phyloP scores from a whole-genome alignment of 2,888 invertebrate genomes.

The Andricus curvator region DNA sequence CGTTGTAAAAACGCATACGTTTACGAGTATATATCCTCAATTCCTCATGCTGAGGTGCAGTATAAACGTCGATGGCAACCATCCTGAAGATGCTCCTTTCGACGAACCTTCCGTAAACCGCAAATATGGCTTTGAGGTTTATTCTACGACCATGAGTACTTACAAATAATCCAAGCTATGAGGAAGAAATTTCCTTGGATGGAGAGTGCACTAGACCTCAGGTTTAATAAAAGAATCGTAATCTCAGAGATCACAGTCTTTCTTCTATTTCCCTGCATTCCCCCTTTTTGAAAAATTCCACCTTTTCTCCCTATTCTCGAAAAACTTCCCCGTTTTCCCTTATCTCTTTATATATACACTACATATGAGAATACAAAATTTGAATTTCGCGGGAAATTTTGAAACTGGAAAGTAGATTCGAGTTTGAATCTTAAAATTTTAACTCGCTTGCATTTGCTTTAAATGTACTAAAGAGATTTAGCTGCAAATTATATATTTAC shows the following conservation, averaged over 20 bases:
- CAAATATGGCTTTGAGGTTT: slow-evolving; percentile 37
- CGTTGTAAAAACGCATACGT: slow-evolving; percentile 43
- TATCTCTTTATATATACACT: too few species aligned
- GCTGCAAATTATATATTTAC: too few species aligned
- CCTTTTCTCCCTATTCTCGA: too few species aligned
- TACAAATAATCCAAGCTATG: slow-evolving; percentile 22
- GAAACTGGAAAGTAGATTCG: too few species aligned
- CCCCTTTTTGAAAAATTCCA: too few species aligned
- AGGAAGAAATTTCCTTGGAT: background rate
- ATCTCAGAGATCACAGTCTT: background rate
- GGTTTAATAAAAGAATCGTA: background rate
- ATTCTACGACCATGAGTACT: slow-evolving; percentile 19
- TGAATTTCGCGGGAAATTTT: too few species aligned
- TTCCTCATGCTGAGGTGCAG: background rate
- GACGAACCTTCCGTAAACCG: slow-evolving; percentile 25
- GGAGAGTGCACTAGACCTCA: background rate
- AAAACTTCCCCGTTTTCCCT: too few species aligned
- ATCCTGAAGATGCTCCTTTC: slow-evolving; percentile 22
- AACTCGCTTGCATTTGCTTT: too few species aligned
- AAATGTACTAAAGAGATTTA: too few species aligned
- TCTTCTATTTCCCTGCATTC: too few species aligned
- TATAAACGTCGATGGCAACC: slow-evolving; percentile 23
- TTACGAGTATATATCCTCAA: slow-evolving; percentile 37
- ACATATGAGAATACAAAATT: too few species aligned
- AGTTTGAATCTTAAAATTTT: too few species aligned